Evolutionary conservation across 2,113 vertebrate genomes (phyloP).

Genomic region (Pachypanchax playfairii): DNA sequence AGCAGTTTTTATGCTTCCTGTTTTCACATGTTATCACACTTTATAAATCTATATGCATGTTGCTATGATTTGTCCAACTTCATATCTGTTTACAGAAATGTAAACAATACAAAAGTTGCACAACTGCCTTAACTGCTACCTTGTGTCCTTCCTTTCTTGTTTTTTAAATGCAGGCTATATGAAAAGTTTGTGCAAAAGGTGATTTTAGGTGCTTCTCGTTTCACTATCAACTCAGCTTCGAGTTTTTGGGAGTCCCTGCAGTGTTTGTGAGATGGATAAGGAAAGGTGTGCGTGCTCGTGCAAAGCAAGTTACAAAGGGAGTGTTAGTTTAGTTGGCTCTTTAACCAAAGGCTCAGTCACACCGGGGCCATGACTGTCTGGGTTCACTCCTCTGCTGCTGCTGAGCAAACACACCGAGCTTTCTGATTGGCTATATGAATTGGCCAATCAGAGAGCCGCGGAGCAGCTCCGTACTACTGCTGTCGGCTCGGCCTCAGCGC

Average conservation of each 20-base stretch:
- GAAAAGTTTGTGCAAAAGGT: too few relatives aligned
- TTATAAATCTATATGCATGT: too few relatives aligned
- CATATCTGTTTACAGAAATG: too few relatives aligned
- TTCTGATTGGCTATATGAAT: slow-evolving; percentile 64
- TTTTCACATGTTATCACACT: too few relatives aligned
- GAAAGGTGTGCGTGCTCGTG: slow-evolving; percentile 39
- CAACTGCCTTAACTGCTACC: too few relatives aligned
- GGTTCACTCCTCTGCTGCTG: slow-evolving; percentile 53
- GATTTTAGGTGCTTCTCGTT: too few relatives aligned
- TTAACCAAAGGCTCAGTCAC: slow-evolving; percentile 34
- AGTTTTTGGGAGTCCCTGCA: slow-evolving; percentile 6
- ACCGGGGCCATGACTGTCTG: slow-evolving; percentile 46
- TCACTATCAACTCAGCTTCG: neutral
- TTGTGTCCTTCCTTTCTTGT: too few relatives aligned
- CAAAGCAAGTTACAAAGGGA: slow-evolving; percentile 37
- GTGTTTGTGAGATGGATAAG: slow-evolving; percentile 15
- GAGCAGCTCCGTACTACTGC: slow-evolving; percentile 52
- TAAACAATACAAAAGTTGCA: too few relatives aligned
- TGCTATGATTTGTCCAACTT: too few relatives aligned
- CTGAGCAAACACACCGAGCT: slow-evolving; percentile 58
- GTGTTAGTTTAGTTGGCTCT: slow-evolving; percentile 56
- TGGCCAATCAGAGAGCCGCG: slow-evolving; percentile 69
- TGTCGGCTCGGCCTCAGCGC: slow-evolving; percentile 64
- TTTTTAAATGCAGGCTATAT: too few relatives aligned
- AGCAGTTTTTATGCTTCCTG: too few relatives aligned